These are phyloP conservation scores for Elysia crispata DNA, from an alignment of 2,888 invertebrate species.

Conservation along the genomic window DNA sequence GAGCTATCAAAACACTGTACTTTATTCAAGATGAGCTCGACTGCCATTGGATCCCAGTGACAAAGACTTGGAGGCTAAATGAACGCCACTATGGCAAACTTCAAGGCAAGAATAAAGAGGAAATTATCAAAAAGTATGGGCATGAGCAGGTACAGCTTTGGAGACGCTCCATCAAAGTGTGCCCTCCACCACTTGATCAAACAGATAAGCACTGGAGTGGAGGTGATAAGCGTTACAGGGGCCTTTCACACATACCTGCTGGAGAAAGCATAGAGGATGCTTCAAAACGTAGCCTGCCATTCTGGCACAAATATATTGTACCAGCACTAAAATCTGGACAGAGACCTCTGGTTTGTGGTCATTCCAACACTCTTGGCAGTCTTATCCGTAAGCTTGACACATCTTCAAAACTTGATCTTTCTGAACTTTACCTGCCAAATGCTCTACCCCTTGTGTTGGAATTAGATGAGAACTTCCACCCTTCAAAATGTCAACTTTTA, in stretches of 20 bases:
- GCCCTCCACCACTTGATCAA: neutral
- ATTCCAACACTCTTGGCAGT: too few relatives aligned
- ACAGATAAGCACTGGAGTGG: neutral
- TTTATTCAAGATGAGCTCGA: constrained; percentile 76
- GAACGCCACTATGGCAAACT: constrained; percentile 78
- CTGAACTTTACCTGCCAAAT: neutral
- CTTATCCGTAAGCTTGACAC: too few relatives aligned
- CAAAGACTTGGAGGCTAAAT: constrained; percentile 76
- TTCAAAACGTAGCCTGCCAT: neutral
- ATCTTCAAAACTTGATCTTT: too few relatives aligned
- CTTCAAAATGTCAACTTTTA: too few relatives aligned
- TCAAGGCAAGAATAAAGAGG: constrained; percentile 77
- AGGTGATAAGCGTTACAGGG: neutral
- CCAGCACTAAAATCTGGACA: neutral
- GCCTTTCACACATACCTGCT: neutral
- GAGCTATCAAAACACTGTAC: constrained; percentile 77
- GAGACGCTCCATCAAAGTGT: neutral
- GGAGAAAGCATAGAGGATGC: neutral
- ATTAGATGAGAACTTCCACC: too few relatives aligned
- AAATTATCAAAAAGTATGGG: constrained; percentile 77
- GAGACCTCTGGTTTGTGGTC: too few relatives aligned
- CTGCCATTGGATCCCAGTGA: constrained; percentile 77
- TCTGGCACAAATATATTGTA: neutral
- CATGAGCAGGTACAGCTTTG: constrained; percentile 74
- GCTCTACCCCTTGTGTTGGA: neutral